Base-by-base conservation (phyloP, 2,888 invertebrate species). In the Harmothoe impar region DNA sequence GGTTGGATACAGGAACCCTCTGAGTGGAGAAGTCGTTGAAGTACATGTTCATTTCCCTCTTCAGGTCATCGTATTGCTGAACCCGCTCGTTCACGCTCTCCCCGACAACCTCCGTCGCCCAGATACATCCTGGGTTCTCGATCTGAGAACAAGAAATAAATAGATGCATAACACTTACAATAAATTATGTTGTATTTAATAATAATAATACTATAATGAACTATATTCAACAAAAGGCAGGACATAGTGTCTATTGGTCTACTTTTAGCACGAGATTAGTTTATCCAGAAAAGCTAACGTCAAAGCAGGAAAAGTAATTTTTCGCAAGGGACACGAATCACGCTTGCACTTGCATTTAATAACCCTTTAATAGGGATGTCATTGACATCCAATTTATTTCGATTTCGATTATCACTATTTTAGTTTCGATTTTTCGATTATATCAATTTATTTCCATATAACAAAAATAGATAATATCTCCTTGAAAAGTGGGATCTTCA, bases 11-110 rank as follows among this genome's bases (percentile, higher is more conserved):
- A 12, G 81, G 81, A 5, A 81, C 35, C 43, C 35, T 81, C 81
- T 81, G 81, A 12, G 81, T 81, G 20, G 20, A 17, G 33, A 33
- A 81, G 23, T 81, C 81, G 20, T 81, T 81, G 43, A 81, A 81
- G 43, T 81, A 81, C 23, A 23, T 20, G n/a, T 33, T 81, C 3
- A 81, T 81, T 5, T 81, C 81, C 17, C n/a, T 3, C 35, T 81
- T 33, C 20, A 81, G 81, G 1, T 81, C 15, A 3, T 43, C 20
- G 20, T 35, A 35, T 20, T 33, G 35, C 20, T 15, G 33, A 12
- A 35, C n/a, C 0, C 43, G 15, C 23, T 81, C 43, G 43, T 15
- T 43, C 23, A 23, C 20, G 7, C 35, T 33, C 17, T 23, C 43
- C 0, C 23, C 43, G 0, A 12, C 3, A 15, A 43, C 43, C 20